Evolutionary conservation across 2,797 vertebrate genomes (phyloP).

Genomic region (Tauraco hartlaubi): DNA sequence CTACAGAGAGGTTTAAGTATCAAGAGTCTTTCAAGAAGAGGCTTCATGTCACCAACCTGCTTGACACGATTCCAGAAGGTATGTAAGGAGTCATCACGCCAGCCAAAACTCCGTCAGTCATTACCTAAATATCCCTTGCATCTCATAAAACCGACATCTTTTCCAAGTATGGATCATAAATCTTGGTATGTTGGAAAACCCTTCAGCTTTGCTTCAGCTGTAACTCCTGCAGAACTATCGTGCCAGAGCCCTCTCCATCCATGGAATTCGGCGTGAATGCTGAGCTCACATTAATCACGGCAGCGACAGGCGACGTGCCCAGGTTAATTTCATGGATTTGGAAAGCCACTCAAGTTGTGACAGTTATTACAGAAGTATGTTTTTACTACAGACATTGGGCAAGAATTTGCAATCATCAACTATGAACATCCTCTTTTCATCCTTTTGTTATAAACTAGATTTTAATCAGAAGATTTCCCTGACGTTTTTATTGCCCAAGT

Average conservation of each 20-base stretch:
- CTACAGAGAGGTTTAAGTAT: background rate
- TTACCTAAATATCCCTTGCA: background rate
- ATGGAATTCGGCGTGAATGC: background rate
- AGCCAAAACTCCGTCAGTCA: background rate
- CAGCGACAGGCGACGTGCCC: accelerated
- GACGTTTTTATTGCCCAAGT: background rate
- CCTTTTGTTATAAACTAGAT: background rate
- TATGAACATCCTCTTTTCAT: background rate
- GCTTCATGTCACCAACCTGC: background rate
- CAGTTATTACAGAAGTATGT: background rate
- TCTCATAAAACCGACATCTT: background rate
- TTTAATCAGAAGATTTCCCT: background rate
- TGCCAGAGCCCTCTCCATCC: background rate
- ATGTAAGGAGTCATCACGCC: accelerated
- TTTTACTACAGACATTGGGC: background rate
- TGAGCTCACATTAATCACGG: background rate
- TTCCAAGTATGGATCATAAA: background rate
- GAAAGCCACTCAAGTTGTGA: background rate
- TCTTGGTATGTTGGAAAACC: background rate
- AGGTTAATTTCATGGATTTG: background rate
- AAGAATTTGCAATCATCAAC: background rate
- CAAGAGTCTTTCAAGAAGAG: background rate
- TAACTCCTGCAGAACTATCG: background rate
- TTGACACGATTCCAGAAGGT: background rate
- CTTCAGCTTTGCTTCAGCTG: background rate